Evolutionary conservation across 64 coral and sea anemone genomes (phyloP), one percentile per base, ranked within the genome.

Genomic region (Stichodactyla mertensii): DNA sequence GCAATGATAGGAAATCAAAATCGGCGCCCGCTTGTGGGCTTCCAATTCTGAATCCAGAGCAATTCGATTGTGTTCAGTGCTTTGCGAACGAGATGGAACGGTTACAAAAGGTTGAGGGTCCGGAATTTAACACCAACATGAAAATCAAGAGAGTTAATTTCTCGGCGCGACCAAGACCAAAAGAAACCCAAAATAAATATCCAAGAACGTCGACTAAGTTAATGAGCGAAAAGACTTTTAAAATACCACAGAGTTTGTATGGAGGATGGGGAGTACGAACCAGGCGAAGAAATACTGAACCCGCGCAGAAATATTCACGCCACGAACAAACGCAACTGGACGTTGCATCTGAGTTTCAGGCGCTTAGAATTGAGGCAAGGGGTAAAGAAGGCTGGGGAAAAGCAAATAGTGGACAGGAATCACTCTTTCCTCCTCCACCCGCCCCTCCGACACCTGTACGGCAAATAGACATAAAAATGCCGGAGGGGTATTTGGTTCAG

Each of bases 391-490:
- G 53, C 4, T 74, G 69, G 69, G 78, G 13, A 31, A 28, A 10
- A 60, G 23, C 16, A 81, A 16, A 18, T 15, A 51, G 5, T 15
- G 78, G 12, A 53, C 18, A 52, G 16, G 20, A 81, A 6, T 20
- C 15, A 20, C 53, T 52, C 16, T 81, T 13, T 59, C 27, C 78
- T 77, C 18, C 55, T 20, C 67, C 88, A 85, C n/a, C 88, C 82
- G 78, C 78, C 64, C 82, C 83, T 31, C 71, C 89, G 20, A 90
- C 89, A 79, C 89, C 89, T 15, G 27, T 90, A 52, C 89, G 83
- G 78, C 89, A 90, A 80, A 90, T 90, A 85, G 89, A 85, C 57
- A 80, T 90, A 7, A 90, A 61, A 61, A 55, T 90, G 52, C 89
- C 89, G 74, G 55, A 90, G 22, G 89, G 89, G 20, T 5, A 53